Percentiles rank a stretch among this genome's conserved stretches.
Evolutionary conservation across 1,140 invertebrate species (phyloP).

Genomic region (Prorops nasuta): DNA sequence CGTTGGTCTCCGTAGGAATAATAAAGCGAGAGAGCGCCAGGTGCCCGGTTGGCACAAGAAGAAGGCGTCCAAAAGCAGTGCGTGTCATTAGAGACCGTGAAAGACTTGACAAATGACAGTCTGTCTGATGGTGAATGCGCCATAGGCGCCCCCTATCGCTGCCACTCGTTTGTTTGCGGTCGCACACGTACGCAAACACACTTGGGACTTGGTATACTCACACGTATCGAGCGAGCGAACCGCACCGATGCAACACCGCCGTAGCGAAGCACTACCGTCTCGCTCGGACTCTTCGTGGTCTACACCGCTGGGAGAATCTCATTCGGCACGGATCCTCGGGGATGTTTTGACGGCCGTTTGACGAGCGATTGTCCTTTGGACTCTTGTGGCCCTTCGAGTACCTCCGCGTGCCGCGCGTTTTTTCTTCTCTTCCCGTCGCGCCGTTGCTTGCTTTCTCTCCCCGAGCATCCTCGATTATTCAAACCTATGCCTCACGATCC

Average conservation of each 20-base stretch:
- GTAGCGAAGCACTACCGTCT: too few species aligned
- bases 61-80: conserved; percentile 55
- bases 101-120: conserved; percentile 56
- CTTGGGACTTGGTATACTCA: too few species aligned
- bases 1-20: conserved; percentile 22
- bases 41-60: conserved; percentile 40
- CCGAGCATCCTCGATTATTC: neutral
- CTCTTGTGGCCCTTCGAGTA: conserved; percentile 33
- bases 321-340: conserved; percentile 52
- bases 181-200: conserved; percentile 50
- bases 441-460: neutral
- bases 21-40: conserved; percentile 42
- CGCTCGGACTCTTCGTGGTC: too few species aligned
- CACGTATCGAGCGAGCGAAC: too few species aligned
- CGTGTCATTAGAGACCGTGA: conserved; percentile 55
- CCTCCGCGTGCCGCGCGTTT: conserved; percentile 19
- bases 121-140: conserved; percentile 51
- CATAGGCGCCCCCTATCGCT: conserved; percentile 54
- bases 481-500: too few species aligned
- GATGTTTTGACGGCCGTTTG: conserved; percentile 56
- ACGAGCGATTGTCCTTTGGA: conserved; percentile 52
- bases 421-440: conserved; percentile 12
- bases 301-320: conserved; percentile 40
- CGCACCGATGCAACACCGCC: too few species aligned
- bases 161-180: conserved; percentile 56